Evolutionary conservation across 2,888 invertebrate species (phyloP).

Genomic region (Hypena proboscidalis): DNA sequence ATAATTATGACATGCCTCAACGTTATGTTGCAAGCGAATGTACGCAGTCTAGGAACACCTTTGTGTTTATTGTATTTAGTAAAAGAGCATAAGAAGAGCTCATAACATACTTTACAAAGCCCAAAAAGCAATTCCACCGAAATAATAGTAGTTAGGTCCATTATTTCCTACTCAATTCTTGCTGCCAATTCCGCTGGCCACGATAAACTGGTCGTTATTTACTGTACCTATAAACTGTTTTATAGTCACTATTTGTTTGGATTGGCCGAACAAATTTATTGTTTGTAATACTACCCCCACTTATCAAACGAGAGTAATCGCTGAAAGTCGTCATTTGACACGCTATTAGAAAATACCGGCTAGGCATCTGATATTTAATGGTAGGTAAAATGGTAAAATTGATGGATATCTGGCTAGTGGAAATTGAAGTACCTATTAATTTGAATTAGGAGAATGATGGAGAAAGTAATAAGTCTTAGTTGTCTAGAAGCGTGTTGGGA

Average conservation of each 20-base stretch:
- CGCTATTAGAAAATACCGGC: constrained; percentile 40
- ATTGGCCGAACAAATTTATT: constrained; percentile 40
- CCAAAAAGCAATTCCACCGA: constrained; percentile 14
- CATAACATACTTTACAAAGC: too few relatives aligned
- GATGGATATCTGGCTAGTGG: background rate
- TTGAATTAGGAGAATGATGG: background rate
- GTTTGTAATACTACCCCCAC: constrained; percentile 47
- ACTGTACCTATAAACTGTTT: constrained; percentile 44
- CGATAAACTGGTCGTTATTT: constrained; percentile 39
- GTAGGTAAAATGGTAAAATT: constrained; percentile 1
- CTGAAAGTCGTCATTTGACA: constrained; percentile 28
- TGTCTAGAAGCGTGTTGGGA: too few relatives aligned
- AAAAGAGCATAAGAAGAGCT: too few relatives aligned
- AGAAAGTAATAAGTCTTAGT: too few relatives aligned
- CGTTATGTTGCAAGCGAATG: too few relatives aligned
- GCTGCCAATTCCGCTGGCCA: constrained; percentile 26
- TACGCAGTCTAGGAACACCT: too few relatives aligned
- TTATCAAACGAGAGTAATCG: constrained; percentile 44
- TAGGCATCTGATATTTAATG: constrained; percentile 36
- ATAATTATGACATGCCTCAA: too few relatives aligned
- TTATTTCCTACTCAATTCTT: constrained; percentile 24
- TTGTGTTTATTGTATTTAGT: too few relatives aligned
- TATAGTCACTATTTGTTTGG: constrained; percentile 44
- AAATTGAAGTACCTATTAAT: background rate
- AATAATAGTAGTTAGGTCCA: constrained; percentile 5